These are phyloP conservation scores for Buathra laborator DNA, from an alignment of 2,888 invertebrate species.

Conservation along the genomic window DNA sequence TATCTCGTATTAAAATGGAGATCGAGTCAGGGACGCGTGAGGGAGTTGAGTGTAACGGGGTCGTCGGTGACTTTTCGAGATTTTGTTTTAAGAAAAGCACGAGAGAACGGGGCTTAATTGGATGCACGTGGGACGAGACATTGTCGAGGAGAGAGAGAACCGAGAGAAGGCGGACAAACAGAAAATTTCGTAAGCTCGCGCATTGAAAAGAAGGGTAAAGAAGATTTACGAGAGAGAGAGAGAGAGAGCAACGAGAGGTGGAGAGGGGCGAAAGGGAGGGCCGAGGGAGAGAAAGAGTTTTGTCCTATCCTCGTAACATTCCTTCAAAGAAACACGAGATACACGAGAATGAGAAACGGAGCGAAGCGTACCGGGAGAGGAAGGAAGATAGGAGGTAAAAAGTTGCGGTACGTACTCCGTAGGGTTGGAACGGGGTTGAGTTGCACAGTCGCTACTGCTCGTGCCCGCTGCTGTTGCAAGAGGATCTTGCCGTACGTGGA, in stretches of 20 bases:
- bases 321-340: constrained; percentile 67
- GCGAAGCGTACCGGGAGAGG: constrained; percentile 21
- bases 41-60: constrained; percentile 61
- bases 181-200: constrained; percentile 30
- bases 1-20: constrained; percentile 62
- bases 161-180: constrained; percentile 32
- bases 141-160: constrained; percentile 57
- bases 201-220: constrained; percentile 51
- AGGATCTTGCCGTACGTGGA: constrained; percentile 59
- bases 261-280: not conserved
- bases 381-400: constrained; percentile 16
- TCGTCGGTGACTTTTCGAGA: constrained; percentile 63
- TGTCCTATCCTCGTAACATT: constrained; percentile 66
- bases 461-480: constrained; percentile 56
- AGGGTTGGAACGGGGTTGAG: constrained; percentile 61
- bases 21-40: constrained; percentile 72
- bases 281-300: constrained; percentile 53
- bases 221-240: constrained; percentile 42
- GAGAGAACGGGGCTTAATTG: constrained; percentile 69
- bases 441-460: constrained; percentile 47
- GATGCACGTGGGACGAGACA: constrained; percentile 69
- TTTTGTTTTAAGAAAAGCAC: constrained; percentile 67
- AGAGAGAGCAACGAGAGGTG: not conserved
- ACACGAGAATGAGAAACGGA: constrained; percentile 60
- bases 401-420: constrained; percentile 20